Evolutionary conservation across 2,888 invertebrate genomes (phyloP), one percentile per base, ranked within the genome.

Genomic region (Bellardia pandia): DNA sequence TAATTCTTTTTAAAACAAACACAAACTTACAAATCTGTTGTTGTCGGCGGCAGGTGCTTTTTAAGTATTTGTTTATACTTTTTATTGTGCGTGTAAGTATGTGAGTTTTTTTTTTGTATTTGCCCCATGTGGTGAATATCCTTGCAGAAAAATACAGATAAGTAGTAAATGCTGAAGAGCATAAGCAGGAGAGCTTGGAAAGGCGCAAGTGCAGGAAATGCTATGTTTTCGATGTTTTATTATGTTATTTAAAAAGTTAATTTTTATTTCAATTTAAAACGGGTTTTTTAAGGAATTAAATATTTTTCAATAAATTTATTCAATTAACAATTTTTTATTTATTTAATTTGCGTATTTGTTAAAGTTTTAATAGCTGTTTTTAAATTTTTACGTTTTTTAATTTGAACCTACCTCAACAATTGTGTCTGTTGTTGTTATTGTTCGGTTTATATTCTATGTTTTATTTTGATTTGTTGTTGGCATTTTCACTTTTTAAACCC

Each of bases 141-240:
- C 6, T n/a, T n/a, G 6, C 30, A 68, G 74, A 74, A 37, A 16
- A 51, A 66, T 2, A 13, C 9, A 16, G 68, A 76, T 48, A 23
- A 23, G 23, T 23, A 62, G 64, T 11, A 1, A 33, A 5, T 3
- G 13, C 7, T 53, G 9, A 83, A 81, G 68, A 78, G 74, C 42
- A 42, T 14, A 62, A 9, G 11, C 0, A n/a, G 9, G n/a, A 45
- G 81, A 75, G 74, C 37, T 16, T 45, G 9, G 16, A 6, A 56
- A 16, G 14, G 74, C 80, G 85, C 85, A 85, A 16, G 30, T 30
- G 53, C 53, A 2, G 16, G 1, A 45, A 33, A n/a, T 81, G 72
- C 84, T 9, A 87, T 87, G 84, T 87, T 87, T 87, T 80, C 87
- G 42, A 87, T 87, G 80, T 84, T 84, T 77, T 81, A 16, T 14